Evolutionary conservation across 2,888 invertebrate species (phyloP).

Genomic region (Eupithecia dodoneata): DNA sequence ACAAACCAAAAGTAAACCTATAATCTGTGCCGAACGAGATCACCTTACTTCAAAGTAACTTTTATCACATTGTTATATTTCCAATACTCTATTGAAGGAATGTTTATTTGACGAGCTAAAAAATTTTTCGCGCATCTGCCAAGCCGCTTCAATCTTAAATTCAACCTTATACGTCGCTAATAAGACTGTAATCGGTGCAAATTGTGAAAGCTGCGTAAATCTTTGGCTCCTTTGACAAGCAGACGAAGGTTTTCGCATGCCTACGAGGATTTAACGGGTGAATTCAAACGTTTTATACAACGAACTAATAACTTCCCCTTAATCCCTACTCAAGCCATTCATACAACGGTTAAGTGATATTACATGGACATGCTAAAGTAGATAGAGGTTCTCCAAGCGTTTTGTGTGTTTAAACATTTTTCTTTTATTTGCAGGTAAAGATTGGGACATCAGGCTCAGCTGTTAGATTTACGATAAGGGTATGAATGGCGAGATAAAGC

Average conservation of each 20-base stretch:
- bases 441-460: constrained; percentile 43
- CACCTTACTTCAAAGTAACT: constrained; percentile 28
- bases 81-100: neutral
- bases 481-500: constrained; percentile 31
- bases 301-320: constrained; percentile 47
- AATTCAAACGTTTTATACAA: constrained; percentile 46
- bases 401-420: constrained; percentile 41
- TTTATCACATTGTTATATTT: constrained; percentile 13
- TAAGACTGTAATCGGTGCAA: neutral
- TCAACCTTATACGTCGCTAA: neutral
- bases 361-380: constrained; percentile 47
- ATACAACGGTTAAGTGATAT: constrained; percentile 56
- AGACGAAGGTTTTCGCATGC: constrained; percentile 27
- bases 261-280: constrained; percentile 46
- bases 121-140: constrained; percentile 11
- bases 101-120: constrained; percentile 3
- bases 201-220: constrained; percentile 1
- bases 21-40: constrained; percentile 9
- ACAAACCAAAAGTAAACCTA: constrained; percentile 25
- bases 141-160: neutral
- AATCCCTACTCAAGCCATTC: constrained; percentile 52
- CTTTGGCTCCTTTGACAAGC: constrained; percentile 15
- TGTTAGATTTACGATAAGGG: constrained; percentile 34
- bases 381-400: constrained; percentile 25
- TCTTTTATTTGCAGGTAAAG: constrained; percentile 63